Percentiles rank a stretch among this genome's conserved stretches.
Evolutionary conservation across 2,888 invertebrate genomes (phyloP).

Genomic region (Eristalis arbustorum): DNA sequence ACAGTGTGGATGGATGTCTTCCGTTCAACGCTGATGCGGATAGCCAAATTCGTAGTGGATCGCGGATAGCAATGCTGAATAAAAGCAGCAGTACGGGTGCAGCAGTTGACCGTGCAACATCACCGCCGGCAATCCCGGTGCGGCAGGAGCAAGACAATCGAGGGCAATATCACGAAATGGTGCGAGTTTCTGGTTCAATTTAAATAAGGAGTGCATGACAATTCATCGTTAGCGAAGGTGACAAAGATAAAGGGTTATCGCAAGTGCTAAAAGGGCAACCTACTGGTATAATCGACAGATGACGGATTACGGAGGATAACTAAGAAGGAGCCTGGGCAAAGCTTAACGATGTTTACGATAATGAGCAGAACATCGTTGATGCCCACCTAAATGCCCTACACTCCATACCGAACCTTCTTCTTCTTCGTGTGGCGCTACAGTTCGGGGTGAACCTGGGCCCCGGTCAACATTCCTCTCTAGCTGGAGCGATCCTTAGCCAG

Average conservation of each 20-base stretch:
- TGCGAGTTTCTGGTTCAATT: slow-evolving; percentile 6
- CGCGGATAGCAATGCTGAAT: too few relatives aligned
- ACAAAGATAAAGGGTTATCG: background rate
- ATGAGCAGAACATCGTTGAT: too few relatives aligned
- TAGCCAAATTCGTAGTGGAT: too few relatives aligned
- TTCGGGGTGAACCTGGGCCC: too few relatives aligned
- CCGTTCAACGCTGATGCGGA: background rate
- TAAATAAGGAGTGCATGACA: background rate
- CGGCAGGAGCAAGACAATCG: background rate
- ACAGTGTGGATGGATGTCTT: background rate
- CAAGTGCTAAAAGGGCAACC: background rate
- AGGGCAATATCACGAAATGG: slow-evolving; percentile 17
- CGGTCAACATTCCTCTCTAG: too few relatives aligned
- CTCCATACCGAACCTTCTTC: background rate
- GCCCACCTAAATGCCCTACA: too few relatives aligned
- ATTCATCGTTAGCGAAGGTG: background rate
- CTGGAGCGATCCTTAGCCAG: too few relatives aligned
- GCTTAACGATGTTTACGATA: too few relatives aligned
- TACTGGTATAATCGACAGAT: background rate
- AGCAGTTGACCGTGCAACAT: too few relatives aligned
- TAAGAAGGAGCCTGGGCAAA: too few relatives aligned
- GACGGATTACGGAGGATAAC: slow-evolving; percentile 6
- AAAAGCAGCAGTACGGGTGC: too few relatives aligned
- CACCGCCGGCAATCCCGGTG: background rate
- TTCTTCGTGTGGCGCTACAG: too few relatives aligned